These are phyloP conservation scores for Neofelis nebulosa DNA, from an alignment of 2,113 vertebrate species.

Conservation along the genomic window DNA sequence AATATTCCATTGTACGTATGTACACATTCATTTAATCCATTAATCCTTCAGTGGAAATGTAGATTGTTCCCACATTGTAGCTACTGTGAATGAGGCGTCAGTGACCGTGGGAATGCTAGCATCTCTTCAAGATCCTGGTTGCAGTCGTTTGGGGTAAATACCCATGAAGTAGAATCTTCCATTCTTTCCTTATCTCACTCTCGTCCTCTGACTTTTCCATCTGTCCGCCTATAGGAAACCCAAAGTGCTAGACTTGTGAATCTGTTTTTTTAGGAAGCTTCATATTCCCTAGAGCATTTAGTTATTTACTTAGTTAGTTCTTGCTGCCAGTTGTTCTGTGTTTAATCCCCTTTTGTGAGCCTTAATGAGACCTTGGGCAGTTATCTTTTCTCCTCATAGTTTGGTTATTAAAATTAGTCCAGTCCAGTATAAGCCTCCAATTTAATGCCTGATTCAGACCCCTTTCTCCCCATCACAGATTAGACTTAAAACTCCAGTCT, in stretches of 20 bases:
- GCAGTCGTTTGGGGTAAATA: background rate
- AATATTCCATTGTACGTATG: rapidly evolving
- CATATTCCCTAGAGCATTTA: background rate
- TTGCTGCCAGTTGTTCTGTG: background rate
- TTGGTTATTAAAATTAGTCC: background rate
- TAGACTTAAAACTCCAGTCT: background rate
- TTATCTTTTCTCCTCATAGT: background rate
- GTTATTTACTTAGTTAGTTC: background rate
- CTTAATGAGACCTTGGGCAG: background rate
- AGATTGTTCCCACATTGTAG: background rate
- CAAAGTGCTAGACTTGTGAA: background rate
- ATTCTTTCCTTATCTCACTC: background rate
- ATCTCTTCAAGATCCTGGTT: background rate
- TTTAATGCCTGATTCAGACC: background rate
- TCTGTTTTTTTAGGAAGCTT: background rate
- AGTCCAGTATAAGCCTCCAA: background rate
- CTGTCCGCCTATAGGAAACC: background rate
- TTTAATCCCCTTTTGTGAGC: background rate
- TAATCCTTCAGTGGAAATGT: background rate
- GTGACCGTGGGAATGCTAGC: background rate
- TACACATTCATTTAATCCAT: background rate
- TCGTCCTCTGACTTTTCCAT: background rate
- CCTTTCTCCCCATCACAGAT: background rate
- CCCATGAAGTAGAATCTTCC: background rate
- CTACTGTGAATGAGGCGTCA: background rate